These are phyloP conservation scores for Bergia sp. DNA, from an alignment of 92 coral and sea anemone genomes.

Conservation along the genomic window DNA sequence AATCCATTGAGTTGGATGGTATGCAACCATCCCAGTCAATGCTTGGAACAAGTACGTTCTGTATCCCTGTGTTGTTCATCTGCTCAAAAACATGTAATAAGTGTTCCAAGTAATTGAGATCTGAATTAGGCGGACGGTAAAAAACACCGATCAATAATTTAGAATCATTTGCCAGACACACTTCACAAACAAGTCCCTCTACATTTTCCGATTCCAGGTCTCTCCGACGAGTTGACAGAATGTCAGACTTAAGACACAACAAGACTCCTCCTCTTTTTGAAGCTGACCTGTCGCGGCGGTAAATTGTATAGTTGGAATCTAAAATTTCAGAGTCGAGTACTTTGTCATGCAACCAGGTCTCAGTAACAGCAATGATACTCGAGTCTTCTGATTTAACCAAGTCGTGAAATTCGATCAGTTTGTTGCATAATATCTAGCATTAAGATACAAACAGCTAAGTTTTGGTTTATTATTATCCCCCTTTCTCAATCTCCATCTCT, in stretches of 20 bases:
- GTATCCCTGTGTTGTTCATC: conserved; percentile 25
- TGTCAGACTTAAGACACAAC: neutral
- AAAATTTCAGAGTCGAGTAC: conserved; percentile 3
- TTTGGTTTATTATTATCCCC: too few species aligned
- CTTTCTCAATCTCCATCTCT: too few species aligned
- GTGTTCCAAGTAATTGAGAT: neutral
- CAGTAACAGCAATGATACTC: neutral
- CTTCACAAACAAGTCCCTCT: conserved; percentile 39
- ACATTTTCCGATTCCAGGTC: conserved; percentile 29
- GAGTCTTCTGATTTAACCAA: conserved; percentile 10
- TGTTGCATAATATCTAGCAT: conserved; percentile 9
- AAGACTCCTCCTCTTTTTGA: neutral
- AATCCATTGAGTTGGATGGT: neutral
- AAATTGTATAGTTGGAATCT: neutral
- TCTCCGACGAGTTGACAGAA: conserved; percentile 20
- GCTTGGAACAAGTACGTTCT: conserved; percentile 20
- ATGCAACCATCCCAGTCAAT: conserved; percentile 9
- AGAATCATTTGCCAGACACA: neutral
- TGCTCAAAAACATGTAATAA: conserved; percentile 14
- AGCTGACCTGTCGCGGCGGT: neutral
- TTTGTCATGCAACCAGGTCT: neutral
- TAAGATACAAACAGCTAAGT: neutral
- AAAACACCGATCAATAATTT: conserved; percentile 33
- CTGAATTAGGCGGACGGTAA: conserved; percentile 41
- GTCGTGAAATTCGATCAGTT: neutral